A percentile compares a stretch with the other conserved stretches of the same genome.
phyloP scores from a whole-genome alignment of 1,140 invertebrate genomes.

The Lysiphlebus fabarum region DNA sequence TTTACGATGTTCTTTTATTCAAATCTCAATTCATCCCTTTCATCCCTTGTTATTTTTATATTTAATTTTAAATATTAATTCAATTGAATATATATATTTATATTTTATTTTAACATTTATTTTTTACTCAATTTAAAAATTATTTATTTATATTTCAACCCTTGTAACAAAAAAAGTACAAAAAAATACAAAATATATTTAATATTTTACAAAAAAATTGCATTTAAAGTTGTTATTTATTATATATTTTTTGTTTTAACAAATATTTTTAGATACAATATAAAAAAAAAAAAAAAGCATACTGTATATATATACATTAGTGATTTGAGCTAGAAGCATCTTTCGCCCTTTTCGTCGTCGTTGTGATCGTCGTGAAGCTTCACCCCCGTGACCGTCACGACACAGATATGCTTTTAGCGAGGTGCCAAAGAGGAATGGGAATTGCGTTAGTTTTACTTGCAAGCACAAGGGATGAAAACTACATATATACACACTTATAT shows the following conservation, averaged over 20 bases:
- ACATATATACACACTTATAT: no score
- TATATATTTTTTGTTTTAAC: neutral
- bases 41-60: no score
- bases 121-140: no score
- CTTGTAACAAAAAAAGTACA: neutral
- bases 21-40: no score
- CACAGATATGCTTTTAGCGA: conserved; percentile 41
- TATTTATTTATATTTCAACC: neutral
- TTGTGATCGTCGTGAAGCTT: conserved; percentile 5
- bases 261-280: neutral
- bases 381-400: conserved; percentile 31
- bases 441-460: conserved; percentile 39
- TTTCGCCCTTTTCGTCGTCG: conserved; percentile 11
- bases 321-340: conserved; percentile 10
- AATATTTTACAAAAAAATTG: neutral
- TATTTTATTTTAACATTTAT: no score
- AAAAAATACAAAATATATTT: no score
- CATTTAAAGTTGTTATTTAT: neutral
- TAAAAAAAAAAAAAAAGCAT: neutral
- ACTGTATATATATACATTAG: neutral
- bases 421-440: conserved; percentile 26
- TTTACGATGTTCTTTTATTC: no score
- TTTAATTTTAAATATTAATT: no score
- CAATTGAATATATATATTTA: no score
- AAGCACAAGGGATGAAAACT: conserved; percentile 19